A percentile compares a stretch with the other conserved stretches of the same genome.
These are phyloP conservation scores for Gallinago solitaria DNA, from an alignment of 2,797 vertebrate species.

Conservation along the genomic window DNA sequence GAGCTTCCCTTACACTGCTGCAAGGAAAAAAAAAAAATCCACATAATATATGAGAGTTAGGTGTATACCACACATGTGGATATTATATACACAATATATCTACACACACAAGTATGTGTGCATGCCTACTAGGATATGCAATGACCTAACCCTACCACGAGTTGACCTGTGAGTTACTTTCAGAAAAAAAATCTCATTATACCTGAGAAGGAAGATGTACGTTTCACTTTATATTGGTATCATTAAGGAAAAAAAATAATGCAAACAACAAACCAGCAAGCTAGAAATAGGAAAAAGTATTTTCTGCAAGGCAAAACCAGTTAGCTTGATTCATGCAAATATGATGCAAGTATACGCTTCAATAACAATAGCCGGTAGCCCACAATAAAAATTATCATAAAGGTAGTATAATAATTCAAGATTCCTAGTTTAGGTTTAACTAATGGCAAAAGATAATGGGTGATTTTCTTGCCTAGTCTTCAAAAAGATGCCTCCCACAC, in stretches of 20 bases:
- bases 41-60: fast-evolving
- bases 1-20: neutral
- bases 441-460: neutral
- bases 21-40: neutral
- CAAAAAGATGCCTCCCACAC: neutral
- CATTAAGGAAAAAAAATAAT: neutral
- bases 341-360: neutral
- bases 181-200: neutral
- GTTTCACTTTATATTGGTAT: neutral
- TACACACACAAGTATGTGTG: neutral
- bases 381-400: neutral
- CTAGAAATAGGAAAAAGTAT: neutral
- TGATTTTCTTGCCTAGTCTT: neutral
- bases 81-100: fast-evolving
- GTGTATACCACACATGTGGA: fast-evolving
- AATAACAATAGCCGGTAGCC: neutral
- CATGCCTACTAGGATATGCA: fast-evolving
- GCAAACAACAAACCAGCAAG: neutral
- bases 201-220: neutral
- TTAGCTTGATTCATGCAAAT: neutral
- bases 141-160: neutral
- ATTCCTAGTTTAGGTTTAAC: neutral
- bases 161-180: neutral
- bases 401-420: neutral
- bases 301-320: neutral